Conservation (phyloP, 2,797 vertebrate genomes). For the Lepus oiostolus region DNA sequence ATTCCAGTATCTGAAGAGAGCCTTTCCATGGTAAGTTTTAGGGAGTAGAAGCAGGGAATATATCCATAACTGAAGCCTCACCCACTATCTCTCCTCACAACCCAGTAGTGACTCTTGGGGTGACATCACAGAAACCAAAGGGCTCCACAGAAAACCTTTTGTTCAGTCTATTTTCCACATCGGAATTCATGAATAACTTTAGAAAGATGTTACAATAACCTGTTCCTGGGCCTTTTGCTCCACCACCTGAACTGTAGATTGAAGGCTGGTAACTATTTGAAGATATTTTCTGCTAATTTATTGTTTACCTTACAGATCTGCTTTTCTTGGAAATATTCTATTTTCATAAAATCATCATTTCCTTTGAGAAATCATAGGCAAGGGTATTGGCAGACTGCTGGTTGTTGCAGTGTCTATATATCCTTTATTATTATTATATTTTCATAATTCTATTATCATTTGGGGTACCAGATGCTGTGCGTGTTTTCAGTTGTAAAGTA, state of each 20-base stretch:
- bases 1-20: not conserved
- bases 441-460: not conserved
- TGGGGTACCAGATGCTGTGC: too few relatives aligned
- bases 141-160: not conserved
- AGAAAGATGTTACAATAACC: not conserved
- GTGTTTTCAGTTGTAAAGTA: not conserved
- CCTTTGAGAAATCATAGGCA: not conserved
- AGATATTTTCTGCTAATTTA: not conserved
- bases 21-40: not conserved
- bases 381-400: not conserved
- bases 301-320: not conserved
- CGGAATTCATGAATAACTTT: not conserved
- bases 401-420: not conserved
- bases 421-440: not conserved
- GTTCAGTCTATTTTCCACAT: not conserved
- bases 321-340: not conserved
- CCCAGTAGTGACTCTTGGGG: not conserved
- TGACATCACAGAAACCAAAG: not conserved
- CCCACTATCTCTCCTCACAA: not conserved
- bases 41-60: fast-evolving
- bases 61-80: fast-evolving
- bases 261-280: not conserved
- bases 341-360: not conserved
- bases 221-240: not conserved
- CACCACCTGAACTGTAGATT: not conserved